Conservation (phyloP, 2,888 invertebrate species). For the Sarcophaga variegata region DNA sequence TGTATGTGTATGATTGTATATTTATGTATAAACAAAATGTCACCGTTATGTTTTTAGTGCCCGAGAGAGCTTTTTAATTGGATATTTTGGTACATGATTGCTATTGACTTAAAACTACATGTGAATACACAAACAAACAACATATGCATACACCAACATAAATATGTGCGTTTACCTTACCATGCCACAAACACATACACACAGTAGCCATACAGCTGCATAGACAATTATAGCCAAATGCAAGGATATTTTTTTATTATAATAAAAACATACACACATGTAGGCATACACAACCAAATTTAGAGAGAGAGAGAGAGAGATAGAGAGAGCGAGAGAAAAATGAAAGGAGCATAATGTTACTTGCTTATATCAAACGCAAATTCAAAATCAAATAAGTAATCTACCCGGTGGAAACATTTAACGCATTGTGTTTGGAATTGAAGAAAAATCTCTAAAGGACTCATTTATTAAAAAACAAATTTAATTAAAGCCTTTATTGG, state of each 20-base stretch:
- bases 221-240: background rate
- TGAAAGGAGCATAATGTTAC: too few species aligned
- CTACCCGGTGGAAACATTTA: too few species aligned
- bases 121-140: constrained; percentile 34
- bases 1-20: constrained; percentile 13
- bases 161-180: background rate
- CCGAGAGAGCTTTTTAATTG: constrained; percentile 64
- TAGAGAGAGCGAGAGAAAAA: too few species aligned
- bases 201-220: background rate
- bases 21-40: constrained; percentile 52
- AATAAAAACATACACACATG: background rate
- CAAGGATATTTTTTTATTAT: background rate
- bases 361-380: too few species aligned
- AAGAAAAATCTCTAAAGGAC: too few species aligned
- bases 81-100: constrained; percentile 62
- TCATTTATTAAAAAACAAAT: too few species aligned
- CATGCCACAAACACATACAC: background rate
- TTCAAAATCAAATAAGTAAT: too few species aligned
- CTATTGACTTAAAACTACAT: constrained; percentile 56
- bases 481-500: too few species aligned
- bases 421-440: too few species aligned
- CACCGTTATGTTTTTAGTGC: constrained; percentile 59
- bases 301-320: too few species aligned
- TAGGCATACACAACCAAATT: background rate
- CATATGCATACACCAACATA: background rate